Evolutionary conservation across 64 coral and sea anemone genomes (phyloP).

Genomic region (Actinia equina): DNA sequence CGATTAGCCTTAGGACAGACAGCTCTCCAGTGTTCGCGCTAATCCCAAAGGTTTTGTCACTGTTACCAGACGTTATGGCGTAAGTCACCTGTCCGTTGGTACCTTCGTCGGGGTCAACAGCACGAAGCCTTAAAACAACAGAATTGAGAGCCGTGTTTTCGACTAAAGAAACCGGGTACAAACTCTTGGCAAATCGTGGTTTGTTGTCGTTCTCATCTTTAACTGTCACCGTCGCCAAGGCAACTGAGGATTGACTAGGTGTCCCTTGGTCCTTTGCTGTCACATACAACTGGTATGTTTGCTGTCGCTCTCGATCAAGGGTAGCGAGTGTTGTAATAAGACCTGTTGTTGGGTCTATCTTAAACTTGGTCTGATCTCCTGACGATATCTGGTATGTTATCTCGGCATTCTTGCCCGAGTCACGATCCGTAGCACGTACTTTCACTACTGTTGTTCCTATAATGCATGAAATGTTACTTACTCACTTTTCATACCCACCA

Average conservation of each 20-base stretch:
- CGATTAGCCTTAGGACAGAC: constrained; percentile 46
- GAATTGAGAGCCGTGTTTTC: constrained; percentile 71
- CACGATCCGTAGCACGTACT: constrained; percentile 74
- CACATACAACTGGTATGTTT: constrained; percentile 45
- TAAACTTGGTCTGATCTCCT: constrained; percentile 62
- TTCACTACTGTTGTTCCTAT: constrained; percentile 47
- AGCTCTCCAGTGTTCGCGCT: constrained; percentile 41
- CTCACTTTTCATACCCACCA: too few species aligned
- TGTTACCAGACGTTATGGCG: constrained; percentile 42
- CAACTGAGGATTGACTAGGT: constrained; percentile 73
- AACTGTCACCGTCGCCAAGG: constrained; percentile 43
- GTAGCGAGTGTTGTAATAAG: constrained; percentile 38
- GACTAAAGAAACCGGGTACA: constrained; percentile 38
- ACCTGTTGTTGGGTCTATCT: constrained; percentile 52
- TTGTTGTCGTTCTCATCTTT: constrained; percentile 77
- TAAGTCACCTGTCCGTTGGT: constrained; percentile 52
- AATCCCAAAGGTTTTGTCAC: constrained; percentile 43
- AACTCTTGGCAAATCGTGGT: constrained; percentile 33
- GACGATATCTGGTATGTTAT: constrained; percentile 72
- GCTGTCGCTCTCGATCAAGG: constrained; percentile 67
- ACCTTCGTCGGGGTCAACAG: constrained; percentile 65
- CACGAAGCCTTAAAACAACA: constrained; percentile 37
- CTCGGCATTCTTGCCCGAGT: constrained; percentile 64
- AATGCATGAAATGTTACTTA: background rate
- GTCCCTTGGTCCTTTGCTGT: constrained; percentile 81